These are phyloP conservation scores for Coptotermes formosanus DNA, from an alignment of 1,140 invertebrate genomes.

Conservation along the genomic window DNA sequence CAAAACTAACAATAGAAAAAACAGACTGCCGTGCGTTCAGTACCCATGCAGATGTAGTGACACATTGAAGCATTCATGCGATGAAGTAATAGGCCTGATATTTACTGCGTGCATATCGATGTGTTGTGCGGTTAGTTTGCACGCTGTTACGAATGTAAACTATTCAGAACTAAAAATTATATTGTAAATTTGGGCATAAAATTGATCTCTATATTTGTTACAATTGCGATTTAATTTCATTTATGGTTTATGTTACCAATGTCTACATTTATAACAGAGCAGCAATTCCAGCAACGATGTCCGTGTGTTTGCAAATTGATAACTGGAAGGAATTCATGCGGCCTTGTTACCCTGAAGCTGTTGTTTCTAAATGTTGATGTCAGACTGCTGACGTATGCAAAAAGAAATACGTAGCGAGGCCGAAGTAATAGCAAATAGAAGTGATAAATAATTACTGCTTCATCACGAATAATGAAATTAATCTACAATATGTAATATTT, in stretches of 20 bases:
- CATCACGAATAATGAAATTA: no score
- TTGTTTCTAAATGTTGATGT: no score
- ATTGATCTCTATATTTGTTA: neutral
- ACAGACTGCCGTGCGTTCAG: neutral
- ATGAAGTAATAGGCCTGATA: neutral
- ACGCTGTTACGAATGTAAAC: neutral
- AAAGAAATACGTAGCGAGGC: no score
- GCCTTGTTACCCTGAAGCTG: no score
- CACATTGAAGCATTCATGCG: neutral
- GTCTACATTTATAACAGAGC: neutral
- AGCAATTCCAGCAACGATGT: neutral
- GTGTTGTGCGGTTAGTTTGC: neutral
- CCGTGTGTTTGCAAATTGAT: neutral
- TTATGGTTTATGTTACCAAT: neutral
- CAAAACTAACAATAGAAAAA: neutral
- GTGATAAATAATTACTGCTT: no score
- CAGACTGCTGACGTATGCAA: no score
- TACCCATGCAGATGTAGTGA: neutral
- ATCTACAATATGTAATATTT: no score
- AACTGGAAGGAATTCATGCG: neutral
- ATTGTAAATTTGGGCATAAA: neutral
- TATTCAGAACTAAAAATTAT: neutral
- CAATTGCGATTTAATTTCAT: neutral
- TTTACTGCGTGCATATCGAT: neutral
- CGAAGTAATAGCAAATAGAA: no score